These are phyloP conservation scores for Martes martes DNA, from an alignment of 2,113 vertebrate species.

Conservation along the genomic window DNA sequence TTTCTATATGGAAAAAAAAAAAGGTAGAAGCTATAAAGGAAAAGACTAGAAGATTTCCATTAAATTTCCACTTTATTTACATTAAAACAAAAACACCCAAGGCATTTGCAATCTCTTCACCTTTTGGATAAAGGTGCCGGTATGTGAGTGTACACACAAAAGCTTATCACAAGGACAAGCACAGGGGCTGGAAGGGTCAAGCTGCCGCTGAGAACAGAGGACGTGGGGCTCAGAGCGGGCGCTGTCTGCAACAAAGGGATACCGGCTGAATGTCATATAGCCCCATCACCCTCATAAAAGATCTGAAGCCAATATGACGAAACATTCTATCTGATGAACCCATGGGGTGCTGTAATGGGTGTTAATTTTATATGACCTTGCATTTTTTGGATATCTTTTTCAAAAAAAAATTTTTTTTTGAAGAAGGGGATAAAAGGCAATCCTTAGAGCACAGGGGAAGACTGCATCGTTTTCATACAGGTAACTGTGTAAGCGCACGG, in stretches of 20 bases:
- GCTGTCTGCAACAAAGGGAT: accelerated
- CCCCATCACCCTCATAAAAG: background rate
- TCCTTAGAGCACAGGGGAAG: background rate
- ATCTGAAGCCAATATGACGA: background rate
- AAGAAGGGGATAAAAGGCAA: background rate
- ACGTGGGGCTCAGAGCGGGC: accelerated
- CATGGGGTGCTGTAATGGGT: background rate
- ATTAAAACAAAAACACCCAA: background rate
- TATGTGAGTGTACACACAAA: background rate
- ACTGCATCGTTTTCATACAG: background rate
- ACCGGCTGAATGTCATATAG: accelerated
- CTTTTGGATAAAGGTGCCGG: background rate
- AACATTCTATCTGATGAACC: background rate
- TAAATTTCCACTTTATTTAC: background rate
- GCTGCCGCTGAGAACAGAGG: background rate
- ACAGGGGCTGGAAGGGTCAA: background rate
- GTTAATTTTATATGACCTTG: background rate
- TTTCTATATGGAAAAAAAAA: background rate
- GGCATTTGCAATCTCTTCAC: background rate
- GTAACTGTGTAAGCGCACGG: accelerated
- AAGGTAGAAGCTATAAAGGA: background rate
- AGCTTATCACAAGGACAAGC: background rate
- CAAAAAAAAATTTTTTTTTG: background rate
- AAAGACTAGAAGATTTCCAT: background rate
- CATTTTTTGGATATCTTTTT: background rate